Percentiles rank a stretch among this genome's conserved stretches.
These are phyloP conservation scores for Parnassius glacialis DNA, from an alignment of 2,888 invertebrate species.

Conservation along the genomic window DNA sequence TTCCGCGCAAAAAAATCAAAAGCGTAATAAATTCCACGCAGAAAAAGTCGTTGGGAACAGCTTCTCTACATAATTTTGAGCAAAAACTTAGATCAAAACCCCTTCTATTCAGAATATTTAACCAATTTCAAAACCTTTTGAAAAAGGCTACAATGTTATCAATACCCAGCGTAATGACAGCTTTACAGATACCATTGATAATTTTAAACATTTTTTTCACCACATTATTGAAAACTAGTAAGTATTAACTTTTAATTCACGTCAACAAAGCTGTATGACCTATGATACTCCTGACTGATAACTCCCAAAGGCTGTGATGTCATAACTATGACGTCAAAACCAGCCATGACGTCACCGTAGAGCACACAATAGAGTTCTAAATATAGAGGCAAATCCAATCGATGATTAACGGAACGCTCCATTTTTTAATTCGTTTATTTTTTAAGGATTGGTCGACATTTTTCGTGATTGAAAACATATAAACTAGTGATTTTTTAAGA, in stretches of 20 bases:
- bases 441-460: too few relatives aligned
- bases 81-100: neutral
- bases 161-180: neutral
- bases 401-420: too few relatives aligned
- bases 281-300: constrained; percentile 10
- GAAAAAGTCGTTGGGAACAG: too few relatives aligned
- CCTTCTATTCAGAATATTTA: neutral
- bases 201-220: neutral
- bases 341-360: constrained; percentile 8
- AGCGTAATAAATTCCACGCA: too few relatives aligned
- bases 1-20: too few relatives aligned
- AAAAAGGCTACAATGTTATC: constrained; percentile 11
- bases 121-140: constrained; percentile 2
- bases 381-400: neutral
- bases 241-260: neutral
- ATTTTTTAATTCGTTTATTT: too few relatives aligned
- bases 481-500: too few relatives aligned
- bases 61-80: too few relatives aligned
- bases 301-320: constrained; percentile 11
- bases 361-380: constrained; percentile 5
- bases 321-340: constrained; percentile 9
- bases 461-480: too few relatives aligned
- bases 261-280: neutral
- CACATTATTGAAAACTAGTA: neutral
- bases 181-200: neutral